Evolutionary conservation across 37 sponge, comb jelly and placozoan species (phyloP).

Genomic region (Tethya wilhelma): DNA sequence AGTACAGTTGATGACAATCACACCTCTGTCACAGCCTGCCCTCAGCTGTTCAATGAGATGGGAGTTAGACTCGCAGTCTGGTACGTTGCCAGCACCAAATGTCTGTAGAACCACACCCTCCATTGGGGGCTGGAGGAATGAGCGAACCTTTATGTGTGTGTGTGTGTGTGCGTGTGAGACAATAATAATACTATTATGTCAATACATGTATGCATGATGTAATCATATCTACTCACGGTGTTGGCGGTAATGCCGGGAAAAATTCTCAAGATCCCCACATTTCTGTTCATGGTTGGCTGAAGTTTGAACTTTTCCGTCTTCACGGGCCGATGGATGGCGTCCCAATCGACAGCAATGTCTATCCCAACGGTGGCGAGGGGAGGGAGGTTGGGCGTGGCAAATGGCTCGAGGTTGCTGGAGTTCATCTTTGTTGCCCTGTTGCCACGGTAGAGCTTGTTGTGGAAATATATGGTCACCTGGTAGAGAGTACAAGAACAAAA

Average conservation of each 20-base stretch:
- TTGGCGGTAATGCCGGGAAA: slow-evolving; percentile 94
- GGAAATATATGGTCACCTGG: slow-evolving; percentile 89
- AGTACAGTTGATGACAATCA: slow-evolving; percentile 91
- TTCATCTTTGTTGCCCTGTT: slow-evolving; percentile 84
- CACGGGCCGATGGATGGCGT: slow-evolving; percentile 46
- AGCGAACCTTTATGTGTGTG: slow-evolving; percentile 61
- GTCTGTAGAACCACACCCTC: slow-evolving; percentile 90
- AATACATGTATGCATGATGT: background rate
- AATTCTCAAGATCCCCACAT: slow-evolving; percentile 88
- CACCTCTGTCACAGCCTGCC: slow-evolving; percentile 76
- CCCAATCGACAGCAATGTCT: slow-evolving; percentile 81
- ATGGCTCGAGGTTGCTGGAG: slow-evolving; percentile 74
- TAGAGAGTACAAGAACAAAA: background rate
- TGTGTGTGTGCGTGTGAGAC: background rate
- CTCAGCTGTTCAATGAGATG: slow-evolving; percentile 70
- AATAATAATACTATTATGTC: background rate
- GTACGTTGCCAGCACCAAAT: slow-evolving; percentile 94
- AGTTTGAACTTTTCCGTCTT: slow-evolving; percentile 66
- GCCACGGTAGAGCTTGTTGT: slow-evolving; percentile 87
- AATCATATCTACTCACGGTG: slow-evolving; percentile 71
- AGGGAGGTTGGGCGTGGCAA: slow-evolving; percentile 87
- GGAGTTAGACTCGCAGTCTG: slow-evolving; percentile 21
- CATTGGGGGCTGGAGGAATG: slow-evolving; percentile 94
- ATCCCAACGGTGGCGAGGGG: slow-evolving; percentile 88
- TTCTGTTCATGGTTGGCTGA: slow-evolving; percentile 61